Evolutionary conservation across 2,888 invertebrate genomes (phyloP).

Genomic region (Euzetes globulus): DNA sequence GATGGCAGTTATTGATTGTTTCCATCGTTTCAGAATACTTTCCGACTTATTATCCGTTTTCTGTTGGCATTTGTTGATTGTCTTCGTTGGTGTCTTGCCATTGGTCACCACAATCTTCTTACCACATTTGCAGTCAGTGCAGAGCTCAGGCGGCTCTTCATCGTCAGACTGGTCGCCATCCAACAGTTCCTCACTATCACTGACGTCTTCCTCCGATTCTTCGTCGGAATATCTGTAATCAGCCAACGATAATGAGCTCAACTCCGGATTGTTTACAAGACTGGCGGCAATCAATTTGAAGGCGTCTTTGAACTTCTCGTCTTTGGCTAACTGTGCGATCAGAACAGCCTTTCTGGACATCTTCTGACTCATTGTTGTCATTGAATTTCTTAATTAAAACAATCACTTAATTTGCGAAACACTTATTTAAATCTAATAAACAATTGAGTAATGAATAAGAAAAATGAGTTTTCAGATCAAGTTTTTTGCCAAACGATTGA

Average conservation of each 20-base stretch:
- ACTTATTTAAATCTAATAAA: too few relatives aligned
- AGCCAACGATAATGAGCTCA: neutral
- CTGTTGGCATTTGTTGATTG: neutral
- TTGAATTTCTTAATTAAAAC: neutral
- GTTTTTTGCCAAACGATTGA: too few relatives aligned
- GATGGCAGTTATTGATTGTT: neutral
- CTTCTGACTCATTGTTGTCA: neutral
- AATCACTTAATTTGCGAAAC: neutral
- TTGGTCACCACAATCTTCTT: neutral
- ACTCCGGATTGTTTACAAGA: neutral
- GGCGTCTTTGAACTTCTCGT: conserved; percentile 15
- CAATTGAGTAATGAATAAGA: too few relatives aligned
- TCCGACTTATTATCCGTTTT: neutral
- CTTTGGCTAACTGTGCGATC: neutral
- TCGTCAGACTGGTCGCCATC: neutral
- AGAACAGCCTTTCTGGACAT: neutral
- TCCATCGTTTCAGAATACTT: neutral
- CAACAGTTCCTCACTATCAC: neutral
- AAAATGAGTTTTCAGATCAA: too few relatives aligned
- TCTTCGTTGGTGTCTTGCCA: neutral
- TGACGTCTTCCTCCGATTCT: neutral
- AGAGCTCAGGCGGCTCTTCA: too few relatives aligned
- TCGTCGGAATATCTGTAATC: neutral
- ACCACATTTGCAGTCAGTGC: too few relatives aligned
- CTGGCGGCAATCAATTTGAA: neutral